Evolutionary conservation across 2,888 invertebrate genomes (phyloP).

Genomic region (Ryuthela nishihirai): DNA sequence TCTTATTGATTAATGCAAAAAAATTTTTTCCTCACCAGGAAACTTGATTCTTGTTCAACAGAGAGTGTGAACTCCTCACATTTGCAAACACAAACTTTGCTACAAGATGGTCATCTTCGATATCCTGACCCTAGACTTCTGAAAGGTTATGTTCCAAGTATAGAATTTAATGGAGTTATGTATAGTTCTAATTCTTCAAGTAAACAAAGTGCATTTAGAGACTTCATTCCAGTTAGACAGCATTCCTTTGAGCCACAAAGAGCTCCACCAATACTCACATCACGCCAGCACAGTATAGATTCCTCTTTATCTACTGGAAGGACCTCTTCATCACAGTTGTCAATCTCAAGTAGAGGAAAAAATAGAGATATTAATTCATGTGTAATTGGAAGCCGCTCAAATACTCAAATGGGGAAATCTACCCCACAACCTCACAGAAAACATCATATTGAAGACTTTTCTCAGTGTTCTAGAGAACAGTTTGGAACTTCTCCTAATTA

Average conservation of each 20-base stretch:
- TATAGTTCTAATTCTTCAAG: constrained; percentile 4
- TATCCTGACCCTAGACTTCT: neutral
- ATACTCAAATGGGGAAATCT: constrained; percentile 17
- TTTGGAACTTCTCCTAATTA: constrained; percentile 20
- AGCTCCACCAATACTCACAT: constrained; percentile 9
- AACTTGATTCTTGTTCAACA: constrained; percentile 31
- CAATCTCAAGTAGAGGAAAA: constrained; percentile 23
- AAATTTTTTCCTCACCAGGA: constrained; percentile 9
- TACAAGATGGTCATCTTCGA: neutral
- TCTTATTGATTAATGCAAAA: too few species aligned
- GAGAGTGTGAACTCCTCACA: constrained; percentile 33
- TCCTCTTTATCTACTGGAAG: constrained; percentile 10
- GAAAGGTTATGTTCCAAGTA: neutral
- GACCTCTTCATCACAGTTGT: constrained; percentile 16
- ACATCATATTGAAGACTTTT: constrained; percentile 17
- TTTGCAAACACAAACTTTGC: constrained; percentile 19
- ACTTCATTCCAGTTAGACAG: constrained; percentile 26
- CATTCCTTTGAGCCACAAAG: constrained; percentile 32
- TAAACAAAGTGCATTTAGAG: constrained; percentile 19
- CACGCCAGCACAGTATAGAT: constrained; percentile 29
- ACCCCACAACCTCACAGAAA: constrained; percentile 28
- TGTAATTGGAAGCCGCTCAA: constrained; percentile 13
- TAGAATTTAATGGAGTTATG: constrained; percentile 16
- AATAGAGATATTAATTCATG: too few species aligned
- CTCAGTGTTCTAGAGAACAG: too few species aligned